Conservation (phyloP, 2,797 vertebrate genomes). For the Naso thynnoides region DNA sequence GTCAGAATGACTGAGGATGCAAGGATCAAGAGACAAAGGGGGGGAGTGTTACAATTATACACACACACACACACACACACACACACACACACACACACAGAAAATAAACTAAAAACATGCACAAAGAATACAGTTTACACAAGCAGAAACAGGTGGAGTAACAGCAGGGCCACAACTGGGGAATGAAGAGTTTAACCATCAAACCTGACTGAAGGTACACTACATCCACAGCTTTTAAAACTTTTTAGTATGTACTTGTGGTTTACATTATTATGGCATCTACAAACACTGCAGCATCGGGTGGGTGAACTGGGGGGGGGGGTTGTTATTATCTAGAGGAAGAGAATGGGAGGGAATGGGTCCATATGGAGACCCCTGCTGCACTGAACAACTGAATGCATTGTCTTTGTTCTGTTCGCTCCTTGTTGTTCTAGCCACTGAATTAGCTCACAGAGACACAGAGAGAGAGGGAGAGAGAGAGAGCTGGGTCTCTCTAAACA, state of each 20-base stretch:
- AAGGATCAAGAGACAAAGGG: conserved; percentile 20
- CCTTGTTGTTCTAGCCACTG: conserved; percentile 80
- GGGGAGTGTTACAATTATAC: conserved; percentile 4
- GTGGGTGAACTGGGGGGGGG: conserved; percentile 10
- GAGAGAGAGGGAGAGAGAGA: conserved; percentile 6
- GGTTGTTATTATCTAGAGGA: conserved; percentile 77
- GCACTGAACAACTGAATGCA: conserved; percentile 75
- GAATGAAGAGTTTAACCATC: not conserved
- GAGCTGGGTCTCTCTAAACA: conserved; percentile 60
- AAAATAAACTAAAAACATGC: conserved; percentile 8
- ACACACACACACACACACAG: not conserved
- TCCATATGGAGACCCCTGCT: conserved; percentile 80
- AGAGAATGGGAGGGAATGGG: conserved; percentile 69
- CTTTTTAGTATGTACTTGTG: conserved; percentile 39
- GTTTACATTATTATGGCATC: conserved; percentile 56
- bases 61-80: not conserved
- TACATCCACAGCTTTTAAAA: conserved; percentile 8
- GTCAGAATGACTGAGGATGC: conserved; percentile 93
- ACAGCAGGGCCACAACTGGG: not conserved
- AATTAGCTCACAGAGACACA: conserved; percentile 77
- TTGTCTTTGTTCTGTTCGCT: conserved; percentile 76
- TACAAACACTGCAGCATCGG: conserved; percentile 58
- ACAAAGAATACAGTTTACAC: not conserved
- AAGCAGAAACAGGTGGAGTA: not conserved
- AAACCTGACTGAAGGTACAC: not conserved